Base-by-base conservation (phyloP, 2,797 vertebrate genomes). In the Sebastes cheni region DNA sequence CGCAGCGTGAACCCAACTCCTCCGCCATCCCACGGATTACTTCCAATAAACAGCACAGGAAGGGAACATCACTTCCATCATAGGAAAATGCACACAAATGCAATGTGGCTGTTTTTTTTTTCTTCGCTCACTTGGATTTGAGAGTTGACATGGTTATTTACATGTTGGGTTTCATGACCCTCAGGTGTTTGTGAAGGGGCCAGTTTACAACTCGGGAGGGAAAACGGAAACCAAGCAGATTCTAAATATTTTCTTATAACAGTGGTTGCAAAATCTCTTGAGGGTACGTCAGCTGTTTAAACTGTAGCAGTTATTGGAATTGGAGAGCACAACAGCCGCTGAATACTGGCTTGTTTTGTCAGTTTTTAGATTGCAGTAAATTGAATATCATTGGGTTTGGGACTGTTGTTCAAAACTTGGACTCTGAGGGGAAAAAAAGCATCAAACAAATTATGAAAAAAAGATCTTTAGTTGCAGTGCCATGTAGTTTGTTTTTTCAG, bases 1-100 rank as follows among this genome's bases (percentile, higher is more conserved):
- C 55, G 0, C 88, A 80, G 84, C 87, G 22, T 77, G 89, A 87
- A 88, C 79, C 75, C 79, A 32, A 79, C 71, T 83, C 58, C 71
- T 86, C 56, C 56, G 22, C 80, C 77, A 54, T 62, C 67, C 73
- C 76, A 74, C 13, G 39, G 82, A 90, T 89, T 87, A 83, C 72
- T 72, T 85, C 79, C 84, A 85, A 80, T 81, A 85, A 90, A 86
- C 82, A 84, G 74, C 73, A 77, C 60, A 34, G 76, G 68, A 39
- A 61, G 68, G 81, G 81, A 74, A 70, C 39, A 70, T 77, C 74
- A 36, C 67, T 67, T 68, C 68, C 39, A 62, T 76, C 69, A 78
- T 13, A 72, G 69, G 60, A 72, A 79, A 64, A 80, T 25, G 20
- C 66, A 74, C 32, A 55, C 22, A 84, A 66, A 79, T 80, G 34